These are phyloP conservation scores for Neostethus bicornis DNA, from an alignment of 2,797 vertebrate genomes.

Conservation along the genomic window DNA sequence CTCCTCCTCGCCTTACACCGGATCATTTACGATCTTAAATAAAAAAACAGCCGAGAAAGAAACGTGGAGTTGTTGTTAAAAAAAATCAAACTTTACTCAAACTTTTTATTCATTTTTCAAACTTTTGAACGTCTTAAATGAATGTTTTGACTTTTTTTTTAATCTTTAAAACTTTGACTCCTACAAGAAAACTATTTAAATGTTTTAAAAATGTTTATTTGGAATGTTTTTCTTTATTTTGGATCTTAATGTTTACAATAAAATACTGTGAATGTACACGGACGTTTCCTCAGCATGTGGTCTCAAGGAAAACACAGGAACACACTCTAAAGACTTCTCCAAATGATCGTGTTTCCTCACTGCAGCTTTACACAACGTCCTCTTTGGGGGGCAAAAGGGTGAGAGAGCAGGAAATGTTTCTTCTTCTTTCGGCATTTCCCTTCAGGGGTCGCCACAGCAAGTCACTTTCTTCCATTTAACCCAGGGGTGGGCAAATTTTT, in stretches of 20 bases:
- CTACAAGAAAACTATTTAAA: conserved; percentile 4
- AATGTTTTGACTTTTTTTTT: neutral
- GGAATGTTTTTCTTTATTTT: conserved; percentile 22
- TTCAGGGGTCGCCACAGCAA: too few species aligned
- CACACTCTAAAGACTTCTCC: too few species aligned
- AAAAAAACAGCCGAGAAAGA: conserved; percentile 67
- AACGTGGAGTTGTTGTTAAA: conserved; percentile 75
- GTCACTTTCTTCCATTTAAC: too few species aligned
- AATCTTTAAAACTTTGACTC: neutral
- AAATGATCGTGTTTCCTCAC: neutral
- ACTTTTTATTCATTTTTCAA: neutral
- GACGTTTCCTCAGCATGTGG: conserved; percentile 1
- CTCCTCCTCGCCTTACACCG: conserved; percentile 26
- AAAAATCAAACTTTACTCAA: conserved; percentile 2
- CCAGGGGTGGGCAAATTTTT: too few species aligned
- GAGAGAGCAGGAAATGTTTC: too few species aligned
- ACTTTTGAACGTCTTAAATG: too few species aligned
- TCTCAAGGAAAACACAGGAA: too few species aligned
- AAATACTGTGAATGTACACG: conserved; percentile 44
- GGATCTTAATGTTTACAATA: conserved; percentile 60
- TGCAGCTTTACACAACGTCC: neutral
- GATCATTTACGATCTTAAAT: conserved; percentile 72
- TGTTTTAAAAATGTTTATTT: conserved; percentile 12
- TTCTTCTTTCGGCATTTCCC: too few species aligned
- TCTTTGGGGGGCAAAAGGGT: too few species aligned